Conservation (phyloP, 2,797 vertebrate species). For the Pipistrellus pygmaeus region DNA sequence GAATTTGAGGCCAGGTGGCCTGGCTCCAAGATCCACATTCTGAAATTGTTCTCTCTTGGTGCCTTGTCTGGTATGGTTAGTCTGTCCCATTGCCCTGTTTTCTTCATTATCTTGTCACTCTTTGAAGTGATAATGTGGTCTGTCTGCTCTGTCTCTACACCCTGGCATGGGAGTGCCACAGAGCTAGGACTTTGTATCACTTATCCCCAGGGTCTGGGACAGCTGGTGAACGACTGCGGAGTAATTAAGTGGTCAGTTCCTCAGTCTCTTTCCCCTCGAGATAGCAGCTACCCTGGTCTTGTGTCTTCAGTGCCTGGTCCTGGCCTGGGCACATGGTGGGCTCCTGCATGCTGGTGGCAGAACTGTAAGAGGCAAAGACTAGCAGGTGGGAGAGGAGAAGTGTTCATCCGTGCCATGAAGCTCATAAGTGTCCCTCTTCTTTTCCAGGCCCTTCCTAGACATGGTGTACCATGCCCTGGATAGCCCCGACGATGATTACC, state of each 20-base stretch:
- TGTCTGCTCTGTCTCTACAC: background rate
- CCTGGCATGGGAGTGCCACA: background rate
- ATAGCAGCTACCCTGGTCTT: background rate
- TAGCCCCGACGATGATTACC: conserved; percentile 94
- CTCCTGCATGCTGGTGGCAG: background rate
- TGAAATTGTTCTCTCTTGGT: background rate
- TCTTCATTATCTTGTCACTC: background rate
- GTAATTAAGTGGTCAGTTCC: background rate
- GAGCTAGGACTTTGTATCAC: background rate
- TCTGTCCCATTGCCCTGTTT: background rate
- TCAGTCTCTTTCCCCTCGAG: background rate
- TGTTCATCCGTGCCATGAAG: accelerated
- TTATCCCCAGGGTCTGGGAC: background rate
- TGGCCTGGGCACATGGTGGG: background rate
- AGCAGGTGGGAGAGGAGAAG: background rate
- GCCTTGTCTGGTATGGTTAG: background rate
- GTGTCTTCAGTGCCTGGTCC: background rate
- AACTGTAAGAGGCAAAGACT: background rate
- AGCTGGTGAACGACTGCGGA: background rate
- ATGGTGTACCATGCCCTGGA: conserved; percentile 97
- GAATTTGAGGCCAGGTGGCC: background rate
- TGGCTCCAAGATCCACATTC: background rate
- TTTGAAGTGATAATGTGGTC: background rate
- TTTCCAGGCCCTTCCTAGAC: conserved; percentile 95
- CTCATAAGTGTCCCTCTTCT: background rate